Percentiles rank a stretch among this genome's conserved stretches.
Evolutionary conservation across 2,113 vertebrate species (phyloP).

Genomic region (Perca flavescens): DNA sequence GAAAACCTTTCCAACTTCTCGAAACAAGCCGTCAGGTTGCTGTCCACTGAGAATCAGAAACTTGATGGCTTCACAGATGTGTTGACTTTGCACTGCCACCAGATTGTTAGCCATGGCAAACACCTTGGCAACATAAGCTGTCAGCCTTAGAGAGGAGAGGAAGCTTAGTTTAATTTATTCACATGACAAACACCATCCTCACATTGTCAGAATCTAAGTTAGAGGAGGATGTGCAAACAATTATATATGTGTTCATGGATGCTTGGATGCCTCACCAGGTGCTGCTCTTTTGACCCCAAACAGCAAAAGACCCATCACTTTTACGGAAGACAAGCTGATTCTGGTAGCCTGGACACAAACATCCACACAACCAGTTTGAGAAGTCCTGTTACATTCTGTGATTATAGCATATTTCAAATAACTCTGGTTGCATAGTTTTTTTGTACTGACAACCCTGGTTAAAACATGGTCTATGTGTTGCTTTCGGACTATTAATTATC

Average conservation of each 20-base stretch:
- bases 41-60: conserved; percentile 68
- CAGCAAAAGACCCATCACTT: conserved; percentile 31
- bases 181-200: neutral
- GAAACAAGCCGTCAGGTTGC: conserved; percentile 87
- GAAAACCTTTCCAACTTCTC: conserved; percentile 79
- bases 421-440: neutral
- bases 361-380: neutral
- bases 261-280: conserved; percentile 13
- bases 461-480: too few species aligned
- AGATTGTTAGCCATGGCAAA: conserved; percentile 85
- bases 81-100: conserved; percentile 68
- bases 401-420: too few species aligned
- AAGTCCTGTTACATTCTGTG: too few species aligned
- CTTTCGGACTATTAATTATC: too few species aligned
- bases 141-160: conserved; percentile 81
- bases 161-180: neutral
- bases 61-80: conserved; percentile 85
- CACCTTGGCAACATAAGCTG: conserved; percentile 92
- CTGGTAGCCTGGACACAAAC: neutral
- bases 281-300: neutral
- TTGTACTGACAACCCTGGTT: too few species aligned
- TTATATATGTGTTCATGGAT: neutral
- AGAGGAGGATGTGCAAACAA: neutral
- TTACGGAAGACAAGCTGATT: conserved; percentile 7
- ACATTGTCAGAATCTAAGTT: too few species aligned